phyloP scores from a whole-genome alignment of 2,113 vertebrate genomes.

The Colaptes auratus region DNA sequence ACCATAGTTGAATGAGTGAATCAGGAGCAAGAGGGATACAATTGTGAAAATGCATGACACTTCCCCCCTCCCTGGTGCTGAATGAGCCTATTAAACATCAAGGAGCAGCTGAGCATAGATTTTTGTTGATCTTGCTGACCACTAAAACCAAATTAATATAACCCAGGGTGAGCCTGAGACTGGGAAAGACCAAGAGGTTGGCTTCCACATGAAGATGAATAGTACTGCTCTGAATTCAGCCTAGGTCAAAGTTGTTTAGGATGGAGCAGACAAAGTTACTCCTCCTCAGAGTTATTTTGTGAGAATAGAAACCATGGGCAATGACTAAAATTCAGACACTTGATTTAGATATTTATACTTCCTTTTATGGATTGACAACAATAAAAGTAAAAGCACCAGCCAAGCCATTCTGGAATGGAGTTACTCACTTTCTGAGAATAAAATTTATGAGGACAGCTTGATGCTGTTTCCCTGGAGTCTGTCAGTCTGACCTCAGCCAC shows the following conservation, averaged over 20 bases:
- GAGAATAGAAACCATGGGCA: background rate
- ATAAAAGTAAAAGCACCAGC: background rate
- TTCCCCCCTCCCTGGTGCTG: conserved; percentile 14
- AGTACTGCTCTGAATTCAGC: background rate
- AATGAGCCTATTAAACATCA: conserved; percentile 41
- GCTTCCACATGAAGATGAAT: background rate
- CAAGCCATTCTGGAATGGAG: background rate
- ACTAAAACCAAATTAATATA: conserved; percentile 34
- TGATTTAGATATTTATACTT: background rate
- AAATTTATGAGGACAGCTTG: conserved; percentile 7
- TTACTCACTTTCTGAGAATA: background rate
- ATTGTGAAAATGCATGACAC: conserved; percentile 25
- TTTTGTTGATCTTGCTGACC: conserved; percentile 30
- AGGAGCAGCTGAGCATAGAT: conserved; percentile 16
- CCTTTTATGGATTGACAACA: background rate
- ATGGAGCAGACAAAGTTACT: background rate
- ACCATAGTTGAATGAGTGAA: background rate
- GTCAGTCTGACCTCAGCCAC: conserved; percentile 43
- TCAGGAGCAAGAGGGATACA: conserved; percentile 30
- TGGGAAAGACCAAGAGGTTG: background rate
- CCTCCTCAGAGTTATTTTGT: background rate
- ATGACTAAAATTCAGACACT: background rate
- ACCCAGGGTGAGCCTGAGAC: background rate
- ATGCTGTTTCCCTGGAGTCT: conserved; percentile 35
- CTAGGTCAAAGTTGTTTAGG: background rate